These are phyloP conservation scores for Petrolisthes cinctipes DNA, from an alignment of 2,888 invertebrate species.

Conservation along the genomic window DNA sequence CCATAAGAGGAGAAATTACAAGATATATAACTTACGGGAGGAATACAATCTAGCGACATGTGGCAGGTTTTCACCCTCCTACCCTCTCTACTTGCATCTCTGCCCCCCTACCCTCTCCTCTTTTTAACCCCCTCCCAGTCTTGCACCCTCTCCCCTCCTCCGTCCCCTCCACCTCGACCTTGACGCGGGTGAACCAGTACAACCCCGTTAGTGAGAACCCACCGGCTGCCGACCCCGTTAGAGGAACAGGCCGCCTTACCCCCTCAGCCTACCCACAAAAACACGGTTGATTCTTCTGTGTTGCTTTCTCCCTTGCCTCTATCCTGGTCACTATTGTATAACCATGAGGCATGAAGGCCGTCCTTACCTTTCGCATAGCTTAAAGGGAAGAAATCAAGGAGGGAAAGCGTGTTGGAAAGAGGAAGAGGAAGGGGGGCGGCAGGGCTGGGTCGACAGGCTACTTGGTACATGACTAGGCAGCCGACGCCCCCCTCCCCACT, in stretches of 20 bases:
- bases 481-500: background rate
- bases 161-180: constrained; percentile 36
- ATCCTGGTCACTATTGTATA: background rate
- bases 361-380: background rate
- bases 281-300: background rate
- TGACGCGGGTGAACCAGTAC: constrained; percentile 55
- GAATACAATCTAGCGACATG: too few relatives aligned
- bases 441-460: background rate
- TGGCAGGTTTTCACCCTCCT: too few relatives aligned
- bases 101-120: constrained; percentile 9
- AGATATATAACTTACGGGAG: too few relatives aligned
- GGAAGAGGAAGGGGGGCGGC: background rate
- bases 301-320: background rate
- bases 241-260: background rate
- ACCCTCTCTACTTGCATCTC: background rate
- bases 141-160: background rate
- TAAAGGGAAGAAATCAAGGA: too few relatives aligned
- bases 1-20: too few relatives aligned
- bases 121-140: background rate
- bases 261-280: background rate
- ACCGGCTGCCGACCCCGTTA: constrained; percentile 39
- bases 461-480: background rate
- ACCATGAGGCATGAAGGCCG: background rate
- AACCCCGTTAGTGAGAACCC: constrained; percentile 36
- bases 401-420: background rate